Evolutionary conservation across 2,888 invertebrate genomes (phyloP).

Genomic region (Idaea biselata): DNA sequence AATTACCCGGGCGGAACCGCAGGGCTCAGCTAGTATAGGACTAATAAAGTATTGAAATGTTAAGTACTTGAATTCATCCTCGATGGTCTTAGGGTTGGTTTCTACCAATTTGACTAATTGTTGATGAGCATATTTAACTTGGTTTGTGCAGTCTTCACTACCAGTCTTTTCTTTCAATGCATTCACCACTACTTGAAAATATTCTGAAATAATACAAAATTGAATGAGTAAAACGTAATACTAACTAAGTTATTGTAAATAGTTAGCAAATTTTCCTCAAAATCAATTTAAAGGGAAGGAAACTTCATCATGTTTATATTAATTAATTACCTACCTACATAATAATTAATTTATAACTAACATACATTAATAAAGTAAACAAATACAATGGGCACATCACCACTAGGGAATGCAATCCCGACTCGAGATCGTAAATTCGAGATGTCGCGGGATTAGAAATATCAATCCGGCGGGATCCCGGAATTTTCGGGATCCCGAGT

Average conservation of each 20-base stretch:
- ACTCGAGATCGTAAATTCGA: too few species aligned
- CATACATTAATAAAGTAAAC: too few species aligned
- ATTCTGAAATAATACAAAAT: constrained; percentile 78
- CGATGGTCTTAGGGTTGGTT: constrained; percentile 73
- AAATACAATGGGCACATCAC: too few species aligned
- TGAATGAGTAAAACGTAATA: too few species aligned
- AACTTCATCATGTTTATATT: too few species aligned
- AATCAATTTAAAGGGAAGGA: too few species aligned
- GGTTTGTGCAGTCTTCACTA: constrained; percentile 84
- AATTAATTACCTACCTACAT: too few species aligned
- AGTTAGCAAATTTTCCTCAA: too few species aligned
- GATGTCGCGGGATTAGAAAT: too few species aligned
- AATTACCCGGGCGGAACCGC: not conserved
- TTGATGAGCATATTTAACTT: constrained; percentile 83
- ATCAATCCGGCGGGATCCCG: too few species aligned
- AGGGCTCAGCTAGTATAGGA: not conserved
- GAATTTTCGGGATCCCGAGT: too few species aligned
- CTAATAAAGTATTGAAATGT: not conserved
- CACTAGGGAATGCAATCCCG: too few species aligned
- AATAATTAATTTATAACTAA: constrained; percentile 8
- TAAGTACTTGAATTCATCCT: constrained; percentile 83
- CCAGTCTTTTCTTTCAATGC: constrained; percentile 84
- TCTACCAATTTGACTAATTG: constrained; percentile 84
- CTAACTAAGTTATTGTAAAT: constrained; percentile 6
- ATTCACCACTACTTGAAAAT: constrained; percentile 89